Evolutionary conservation across 2,888 invertebrate species (phyloP).

Genomic region (Himalopsyche anomala): DNA sequence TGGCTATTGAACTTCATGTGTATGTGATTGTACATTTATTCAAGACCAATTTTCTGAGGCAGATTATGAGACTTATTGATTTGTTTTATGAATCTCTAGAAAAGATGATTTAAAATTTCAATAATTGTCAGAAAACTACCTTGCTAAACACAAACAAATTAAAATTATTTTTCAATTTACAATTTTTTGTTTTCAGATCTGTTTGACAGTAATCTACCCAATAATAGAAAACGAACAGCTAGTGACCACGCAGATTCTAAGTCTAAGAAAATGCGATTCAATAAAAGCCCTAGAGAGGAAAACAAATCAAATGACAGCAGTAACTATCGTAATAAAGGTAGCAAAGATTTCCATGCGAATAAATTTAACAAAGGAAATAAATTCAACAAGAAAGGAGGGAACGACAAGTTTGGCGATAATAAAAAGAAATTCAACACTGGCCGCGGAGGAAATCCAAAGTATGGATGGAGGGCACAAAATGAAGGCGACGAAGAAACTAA

Average conservation of each 20-base stretch:
- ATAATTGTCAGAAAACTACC: not conserved
- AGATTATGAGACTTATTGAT: not conserved
- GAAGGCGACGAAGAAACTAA: constrained; percentile 60
- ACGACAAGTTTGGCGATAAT: constrained; percentile 64
- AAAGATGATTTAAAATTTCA: not conserved
- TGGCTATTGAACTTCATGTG: no score
- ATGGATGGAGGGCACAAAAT: constrained; percentile 65
- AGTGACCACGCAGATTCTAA: constrained; percentile 4
- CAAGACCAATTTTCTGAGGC: no score
- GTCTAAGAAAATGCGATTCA: constrained; percentile 50
- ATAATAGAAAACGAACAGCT: constrained; percentile 48
- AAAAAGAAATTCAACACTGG: constrained; percentile 63
- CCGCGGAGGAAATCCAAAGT: constrained; percentile 64
- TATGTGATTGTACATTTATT: no score
- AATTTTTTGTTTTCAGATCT: constrained; percentile 50
- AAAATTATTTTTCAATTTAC: not conserved
- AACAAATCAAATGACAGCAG: constrained; percentile 35
- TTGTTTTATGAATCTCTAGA: not conserved
- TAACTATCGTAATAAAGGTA: constrained; percentile 48
- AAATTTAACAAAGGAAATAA: constrained; percentile 54
- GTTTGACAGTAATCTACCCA: constrained; percentile 46
- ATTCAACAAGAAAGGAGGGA: constrained; percentile 10
- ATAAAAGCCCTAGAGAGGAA: constrained; percentile 57
- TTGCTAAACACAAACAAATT: not conserved
- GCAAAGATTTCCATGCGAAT: constrained; percentile 45